These are phyloP conservation scores for Catharus ustulatus DNA, from an alignment of 2,797 vertebrate genomes.

Conservation along the genomic window DNA sequence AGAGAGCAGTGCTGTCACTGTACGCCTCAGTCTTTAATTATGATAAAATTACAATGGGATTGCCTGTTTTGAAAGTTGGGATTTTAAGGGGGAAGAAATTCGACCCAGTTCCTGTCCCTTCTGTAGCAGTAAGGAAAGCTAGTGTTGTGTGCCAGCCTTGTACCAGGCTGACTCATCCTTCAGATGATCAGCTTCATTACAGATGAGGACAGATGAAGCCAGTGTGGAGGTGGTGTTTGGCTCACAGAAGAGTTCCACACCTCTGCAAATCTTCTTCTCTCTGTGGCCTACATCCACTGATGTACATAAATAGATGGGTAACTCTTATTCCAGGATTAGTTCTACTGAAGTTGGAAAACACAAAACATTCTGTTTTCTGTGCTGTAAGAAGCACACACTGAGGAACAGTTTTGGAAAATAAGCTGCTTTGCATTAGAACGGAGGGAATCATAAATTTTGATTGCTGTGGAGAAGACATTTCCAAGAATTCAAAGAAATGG, in stretches of 20 bases:
- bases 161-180: slow-evolving; percentile 41
- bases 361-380: not conserved
- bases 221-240: slow-evolving; percentile 13
- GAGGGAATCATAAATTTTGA: not conserved
- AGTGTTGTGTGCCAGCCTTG: not conserved
- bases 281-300: not conserved
- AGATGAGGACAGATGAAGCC: slow-evolving; percentile 35
- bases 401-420: not conserved
- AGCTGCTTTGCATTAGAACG: not conserved
- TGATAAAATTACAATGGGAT: slow-evolving; percentile 57
- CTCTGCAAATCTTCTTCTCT: not conserved
- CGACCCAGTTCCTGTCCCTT: not conserved
- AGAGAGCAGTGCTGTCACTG: slow-evolving; percentile 19
- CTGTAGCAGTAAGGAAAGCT: not conserved
- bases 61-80: slow-evolving; percentile 49
- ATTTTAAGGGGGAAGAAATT: slow-evolving; percentile 29
- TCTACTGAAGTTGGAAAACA: not conserved
- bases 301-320: not conserved
- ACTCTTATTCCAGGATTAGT: not conserved
- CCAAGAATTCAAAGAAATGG: not conserved
- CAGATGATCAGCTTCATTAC: slow-evolving; percentile 40
- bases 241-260: not conserved
- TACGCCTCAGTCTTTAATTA: slow-evolving; percentile 60
- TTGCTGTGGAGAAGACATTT: not conserved
- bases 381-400: not conserved